phyloP scores from a whole-genome alignment of 2,888 invertebrate species.

The Calliphora vomitoria region DNA sequence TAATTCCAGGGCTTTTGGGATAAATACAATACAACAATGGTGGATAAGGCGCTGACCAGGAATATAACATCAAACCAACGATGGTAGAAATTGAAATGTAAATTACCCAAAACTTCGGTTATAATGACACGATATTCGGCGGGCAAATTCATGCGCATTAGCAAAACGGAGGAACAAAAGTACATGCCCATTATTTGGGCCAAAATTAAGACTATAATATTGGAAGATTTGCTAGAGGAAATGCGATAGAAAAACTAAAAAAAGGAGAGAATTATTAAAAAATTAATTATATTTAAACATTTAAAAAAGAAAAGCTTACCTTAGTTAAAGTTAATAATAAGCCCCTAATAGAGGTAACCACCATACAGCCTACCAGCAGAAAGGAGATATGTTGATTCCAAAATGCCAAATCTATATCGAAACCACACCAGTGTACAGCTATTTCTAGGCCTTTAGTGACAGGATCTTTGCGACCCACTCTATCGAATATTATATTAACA shows the following conservation, averaged over 20 bases:
- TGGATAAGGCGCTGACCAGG: constrained; percentile 97
- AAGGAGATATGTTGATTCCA: constrained; percentile 99
- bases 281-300: not conserved
- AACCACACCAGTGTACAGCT: constrained; percentile 97
- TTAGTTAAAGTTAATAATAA: constrained; percentile 98
- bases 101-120: constrained; percentile 94
- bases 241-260: constrained; percentile 99
- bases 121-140: constrained; percentile 96
- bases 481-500: constrained; percentile 99
- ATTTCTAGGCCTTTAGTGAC: constrained; percentile 98
- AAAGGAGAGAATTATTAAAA: constrained; percentile 8
- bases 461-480: constrained; percentile 99
- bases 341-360: constrained; percentile 98
- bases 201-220: constrained; percentile 97
- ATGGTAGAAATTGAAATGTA: constrained; percentile 99
- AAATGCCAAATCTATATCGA: constrained; percentile 98
- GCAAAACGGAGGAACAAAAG: constrained; percentile 97
- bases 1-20: constrained; percentile 94
- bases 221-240: constrained; percentile 99
- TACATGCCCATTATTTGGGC: constrained; percentile 99
- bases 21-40: constrained; percentile 97
- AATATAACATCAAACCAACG: constrained; percentile 99
- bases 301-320: constrained; percentile 85
- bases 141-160: constrained; percentile 99
- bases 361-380: constrained; percentile 98